phyloP scores from a whole-genome alignment of 2,113 vertebrate genomes.

The Albula goreensis region DNA sequence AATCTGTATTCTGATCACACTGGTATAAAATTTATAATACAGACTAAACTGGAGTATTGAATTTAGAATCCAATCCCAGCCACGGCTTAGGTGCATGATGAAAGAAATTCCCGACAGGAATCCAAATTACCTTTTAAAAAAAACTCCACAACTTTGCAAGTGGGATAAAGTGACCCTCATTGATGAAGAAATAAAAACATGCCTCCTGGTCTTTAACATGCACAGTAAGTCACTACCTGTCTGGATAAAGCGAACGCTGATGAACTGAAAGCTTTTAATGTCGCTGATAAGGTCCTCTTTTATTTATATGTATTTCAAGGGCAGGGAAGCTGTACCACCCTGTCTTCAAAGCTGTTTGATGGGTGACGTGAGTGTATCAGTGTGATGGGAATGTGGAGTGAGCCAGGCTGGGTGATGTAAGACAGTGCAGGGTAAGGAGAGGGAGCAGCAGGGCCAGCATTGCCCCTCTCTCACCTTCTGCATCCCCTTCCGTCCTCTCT shows the following conservation, averaged over 20 bases:
- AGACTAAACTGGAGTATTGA: not conserved
- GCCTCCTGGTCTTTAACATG: not conserved
- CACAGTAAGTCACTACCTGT: not conserved
- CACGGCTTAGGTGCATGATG: not conserved
- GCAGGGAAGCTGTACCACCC: not conserved
- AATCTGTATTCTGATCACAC: not conserved
- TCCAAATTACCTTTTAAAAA: not conserved
- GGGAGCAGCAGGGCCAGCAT: too few species aligned
- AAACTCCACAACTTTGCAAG: not conserved
- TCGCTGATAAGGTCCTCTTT: not conserved
- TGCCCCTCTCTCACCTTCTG: too few species aligned
- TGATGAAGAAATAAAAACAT: not conserved
- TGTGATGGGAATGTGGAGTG: not conserved
- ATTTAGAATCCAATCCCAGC: not conserved
- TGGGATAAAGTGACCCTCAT: not conserved
- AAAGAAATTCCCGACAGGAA: not conserved
- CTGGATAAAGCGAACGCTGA: not conserved
- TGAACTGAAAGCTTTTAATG: not conserved
- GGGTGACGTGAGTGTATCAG: not conserved
- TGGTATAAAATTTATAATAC: not conserved
- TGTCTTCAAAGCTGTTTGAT: not conserved
- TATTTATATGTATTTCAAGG: not conserved
- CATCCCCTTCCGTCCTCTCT: too few species aligned
- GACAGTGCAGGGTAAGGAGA: not conserved
- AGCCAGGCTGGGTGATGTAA: not conserved